A percentile compares a stretch with the other conserved stretches of the same genome.
Evolutionary conservation across 2,888 invertebrate genomes (phyloP).

Genomic region (Drosophila anceps): DNA sequence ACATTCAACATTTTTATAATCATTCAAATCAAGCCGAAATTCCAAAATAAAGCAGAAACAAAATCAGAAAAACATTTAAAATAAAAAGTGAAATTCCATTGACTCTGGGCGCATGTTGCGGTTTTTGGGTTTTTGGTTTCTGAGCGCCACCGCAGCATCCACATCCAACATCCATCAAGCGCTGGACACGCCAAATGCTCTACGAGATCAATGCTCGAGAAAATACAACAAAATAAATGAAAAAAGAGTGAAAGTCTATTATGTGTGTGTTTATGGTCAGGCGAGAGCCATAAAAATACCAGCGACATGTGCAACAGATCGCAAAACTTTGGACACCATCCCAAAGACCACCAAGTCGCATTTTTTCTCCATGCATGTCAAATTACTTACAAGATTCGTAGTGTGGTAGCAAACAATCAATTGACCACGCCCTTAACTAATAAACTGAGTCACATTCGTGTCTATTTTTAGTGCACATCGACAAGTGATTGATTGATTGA

Average conservation of each 20-base stretch:
- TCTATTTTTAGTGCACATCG: conserved; percentile 35
- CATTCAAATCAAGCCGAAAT: conserved; percentile 28
- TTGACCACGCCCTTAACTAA: conserved; percentile 39
- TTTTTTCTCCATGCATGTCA: conserved; percentile 39
- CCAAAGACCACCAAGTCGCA: conserved; percentile 51
- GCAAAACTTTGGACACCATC: conserved; percentile 44
- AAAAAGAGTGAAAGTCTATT: conserved; percentile 72
- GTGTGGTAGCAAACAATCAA: conserved; percentile 29
- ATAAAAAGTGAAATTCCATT: conserved; percentile 66
- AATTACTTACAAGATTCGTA: conserved; percentile 46
- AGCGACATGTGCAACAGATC: conserved; percentile 57
- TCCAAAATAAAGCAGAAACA: background rate
- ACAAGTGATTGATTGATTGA: conserved; percentile 22
- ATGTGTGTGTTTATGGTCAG: conserved; percentile 61
- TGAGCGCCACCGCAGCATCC: conserved; percentile 48
- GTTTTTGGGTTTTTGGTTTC: conserved; percentile 50
- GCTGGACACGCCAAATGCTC: conserved; percentile 63
- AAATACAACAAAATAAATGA: conserved; percentile 17
- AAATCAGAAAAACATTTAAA: background rate
- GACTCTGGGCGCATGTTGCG: conserved; percentile 21
- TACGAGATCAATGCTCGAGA: conserved; percentile 67
- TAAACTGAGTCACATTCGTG: conserved; percentile 22
- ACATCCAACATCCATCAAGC: conserved; percentile 43
- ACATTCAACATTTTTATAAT: conserved; percentile 29
- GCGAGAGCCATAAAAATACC: conserved; percentile 53